Conservation (phyloP, 2,113 vertebrate species). For the Amphiprion percula region DNA sequence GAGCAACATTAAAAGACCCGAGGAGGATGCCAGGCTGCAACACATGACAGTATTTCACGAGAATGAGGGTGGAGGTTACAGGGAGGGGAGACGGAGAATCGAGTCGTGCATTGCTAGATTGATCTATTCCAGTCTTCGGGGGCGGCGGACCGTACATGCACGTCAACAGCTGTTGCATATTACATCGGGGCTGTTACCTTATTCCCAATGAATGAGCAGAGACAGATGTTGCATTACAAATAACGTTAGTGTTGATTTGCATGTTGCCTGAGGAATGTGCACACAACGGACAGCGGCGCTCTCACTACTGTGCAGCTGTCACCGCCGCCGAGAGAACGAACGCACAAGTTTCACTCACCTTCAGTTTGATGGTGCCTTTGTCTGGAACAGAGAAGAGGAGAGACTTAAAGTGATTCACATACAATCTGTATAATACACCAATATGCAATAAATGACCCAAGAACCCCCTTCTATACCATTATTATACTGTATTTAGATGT, state of each 20-base stretch:
- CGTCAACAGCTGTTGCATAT: constrained; percentile 81
- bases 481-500: neutral
- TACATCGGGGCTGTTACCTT: constrained; percentile 81
- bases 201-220: constrained; percentile 79
- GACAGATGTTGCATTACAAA: constrained; percentile 81
- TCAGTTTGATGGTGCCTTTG: constrained; percentile 92
- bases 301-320: constrained; percentile 77
- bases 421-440: too few species aligned
- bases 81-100: constrained; percentile 54
- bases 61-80: constrained; percentile 66
- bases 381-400: constrained; percentile 82
- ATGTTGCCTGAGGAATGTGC: constrained; percentile 75
- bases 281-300: constrained; percentile 54
- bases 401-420: constrained; percentile 11
- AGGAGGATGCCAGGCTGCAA: constrained; percentile 47
- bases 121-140: constrained; percentile 78
- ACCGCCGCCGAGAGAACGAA: constrained; percentile 16
- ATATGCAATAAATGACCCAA: too few species aligned
- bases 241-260: constrained; percentile 77
- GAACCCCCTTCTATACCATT: neutral
- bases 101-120: constrained; percentile 70
- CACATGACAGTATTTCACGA: constrained; percentile 63
- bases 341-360: constrained; percentile 85
- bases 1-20: neutral
- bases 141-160: constrained; percentile 75